Percentiles rank a stretch among this genome's conserved stretches.
Evolutionary conservation across 2,113 vertebrate genomes (phyloP).

Genomic region (Ciconia maguari): DNA sequence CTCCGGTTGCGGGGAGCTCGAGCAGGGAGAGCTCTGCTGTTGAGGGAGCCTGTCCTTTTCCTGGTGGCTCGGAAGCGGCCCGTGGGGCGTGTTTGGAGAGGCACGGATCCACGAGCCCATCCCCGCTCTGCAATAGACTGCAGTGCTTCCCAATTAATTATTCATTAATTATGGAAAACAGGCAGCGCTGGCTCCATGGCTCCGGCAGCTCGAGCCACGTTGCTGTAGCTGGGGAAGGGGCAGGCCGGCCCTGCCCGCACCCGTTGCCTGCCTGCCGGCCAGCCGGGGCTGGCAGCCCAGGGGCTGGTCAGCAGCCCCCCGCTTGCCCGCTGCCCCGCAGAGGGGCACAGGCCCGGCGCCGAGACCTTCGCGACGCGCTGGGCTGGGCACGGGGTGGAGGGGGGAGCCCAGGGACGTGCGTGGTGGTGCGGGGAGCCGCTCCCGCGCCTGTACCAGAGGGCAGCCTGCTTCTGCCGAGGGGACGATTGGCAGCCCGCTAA

Average conservation of each 20-base stretch:
- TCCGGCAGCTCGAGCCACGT: background rate
- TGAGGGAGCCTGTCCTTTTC: background rate
- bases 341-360: too few relatives aligned
- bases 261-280: background rate
- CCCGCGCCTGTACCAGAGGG: background rate
- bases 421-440: background rate
- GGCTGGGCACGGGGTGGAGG: background rate
- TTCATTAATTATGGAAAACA: constrained; percentile 66
- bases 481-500: constrained; percentile 63
- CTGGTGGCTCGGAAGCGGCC: background rate
- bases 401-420: fast-evolving
- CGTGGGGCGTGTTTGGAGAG: background rate
- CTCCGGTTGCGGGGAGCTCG: background rate
- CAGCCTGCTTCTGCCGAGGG: constrained; percentile 19
- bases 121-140: constrained; percentile 47
- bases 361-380: fast-evolving
- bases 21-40: background rate
- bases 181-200: background rate
- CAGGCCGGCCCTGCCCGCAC: background rate
- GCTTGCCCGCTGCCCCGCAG: fast-evolving
- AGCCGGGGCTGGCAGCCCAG: too few relatives aligned
- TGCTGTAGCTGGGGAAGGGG: fast-evolving
- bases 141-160: constrained; percentile 60
- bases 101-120: background rate
- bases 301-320: background rate